Base-by-base conservation (phyloP, 2,888 invertebrate genomes). In the Noctua fimbriata region DNA sequence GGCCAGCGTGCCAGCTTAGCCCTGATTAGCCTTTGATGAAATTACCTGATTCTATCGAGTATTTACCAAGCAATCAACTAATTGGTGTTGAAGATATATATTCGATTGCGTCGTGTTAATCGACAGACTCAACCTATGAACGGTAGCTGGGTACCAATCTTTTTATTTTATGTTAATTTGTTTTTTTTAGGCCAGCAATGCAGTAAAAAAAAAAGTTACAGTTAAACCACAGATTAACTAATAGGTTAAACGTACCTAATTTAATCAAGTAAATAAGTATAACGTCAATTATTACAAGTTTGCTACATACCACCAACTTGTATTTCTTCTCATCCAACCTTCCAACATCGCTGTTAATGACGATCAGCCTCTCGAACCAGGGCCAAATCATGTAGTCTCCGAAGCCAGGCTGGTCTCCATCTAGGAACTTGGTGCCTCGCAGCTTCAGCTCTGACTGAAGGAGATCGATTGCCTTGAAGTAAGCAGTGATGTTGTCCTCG, bases 381-480 rank as follows among this genome's bases (percentile, higher is more conserved):
- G 98, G 98, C 98, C 98, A 98, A 88, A 98, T 98, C 98, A 98
- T 98, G 89, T 98, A 98, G 92, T 98, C 98, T 28, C 98, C 95
- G 97, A 97, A 98, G 18, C 98, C 98, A 0, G 98, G 98, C 80
- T 97, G 97, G 9, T 91, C 94, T 0, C 98, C 98, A 70, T 91
- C 94, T 83, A 98, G 97, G 91, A 97, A 98, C 52, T 95, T 95
- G 0, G 97, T 97, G 14, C 97, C 97, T 73, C 98, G 97, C 55
- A 94, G 95, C 24, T 90, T 92, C 1, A 98, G 92, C 91, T 98
- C 98, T 7, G 95, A 95, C 91, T 98, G 98, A 79, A 98, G 97
- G 41, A 97, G 93, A 79, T 97, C 97, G 63, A 98, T 91, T 0
- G 97, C 97, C 21, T 91, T 94, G 73, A 91, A 79, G 84, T 92